These are phyloP conservation scores for Clostera curtula DNA, from an alignment of 2,888 invertebrate species.

Conservation along the genomic window DNA sequence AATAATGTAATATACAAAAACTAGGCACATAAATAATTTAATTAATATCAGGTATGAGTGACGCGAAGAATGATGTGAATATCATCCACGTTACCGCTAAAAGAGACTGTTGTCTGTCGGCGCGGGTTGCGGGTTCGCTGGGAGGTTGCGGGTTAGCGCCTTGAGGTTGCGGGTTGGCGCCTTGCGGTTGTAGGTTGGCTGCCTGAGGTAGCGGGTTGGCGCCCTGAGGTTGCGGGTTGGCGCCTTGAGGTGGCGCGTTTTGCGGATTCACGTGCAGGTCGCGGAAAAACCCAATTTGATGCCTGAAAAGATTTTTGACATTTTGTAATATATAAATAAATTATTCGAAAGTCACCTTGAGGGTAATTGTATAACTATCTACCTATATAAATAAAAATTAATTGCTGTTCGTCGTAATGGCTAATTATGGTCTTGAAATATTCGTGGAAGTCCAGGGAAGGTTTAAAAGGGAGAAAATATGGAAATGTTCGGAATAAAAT, in stretches of 20 bases:
- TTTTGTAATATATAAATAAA: neutral
- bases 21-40: slow-evolving; percentile 16
- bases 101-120: slow-evolving; percentile 54
- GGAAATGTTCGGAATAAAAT: too few species aligned
- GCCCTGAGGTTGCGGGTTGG: slow-evolving; percentile 16
- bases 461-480: too few species aligned
- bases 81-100: slow-evolving; percentile 91
- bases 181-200: slow-evolving; percentile 23
- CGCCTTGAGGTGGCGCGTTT: slow-evolving; percentile 6
- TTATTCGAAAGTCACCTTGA: too few species aligned
- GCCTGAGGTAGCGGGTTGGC: slow-evolving; percentile 12
- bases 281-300: slow-evolving; percentile 86
- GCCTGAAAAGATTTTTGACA: slow-evolving; percentile 52
- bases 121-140: slow-evolving; percentile 14
- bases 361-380: too few species aligned
- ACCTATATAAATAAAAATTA: too few species aligned
- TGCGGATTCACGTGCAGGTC: slow-evolving; percentile 57
- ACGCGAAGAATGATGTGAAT: slow-evolving; percentile 94
- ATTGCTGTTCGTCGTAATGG: too few species aligned
- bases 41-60: slow-evolving; percentile 92
- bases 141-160: slow-evolving; percentile 20
- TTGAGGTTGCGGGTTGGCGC: slow-evolving; percentile 21
- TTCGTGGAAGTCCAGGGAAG: too few species aligned
- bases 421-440: too few species aligned
- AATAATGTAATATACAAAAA: too few species aligned